Base-by-base conservation (phyloP, 1,140 invertebrate species). In the Anagrus nilaparvatae region DNA sequence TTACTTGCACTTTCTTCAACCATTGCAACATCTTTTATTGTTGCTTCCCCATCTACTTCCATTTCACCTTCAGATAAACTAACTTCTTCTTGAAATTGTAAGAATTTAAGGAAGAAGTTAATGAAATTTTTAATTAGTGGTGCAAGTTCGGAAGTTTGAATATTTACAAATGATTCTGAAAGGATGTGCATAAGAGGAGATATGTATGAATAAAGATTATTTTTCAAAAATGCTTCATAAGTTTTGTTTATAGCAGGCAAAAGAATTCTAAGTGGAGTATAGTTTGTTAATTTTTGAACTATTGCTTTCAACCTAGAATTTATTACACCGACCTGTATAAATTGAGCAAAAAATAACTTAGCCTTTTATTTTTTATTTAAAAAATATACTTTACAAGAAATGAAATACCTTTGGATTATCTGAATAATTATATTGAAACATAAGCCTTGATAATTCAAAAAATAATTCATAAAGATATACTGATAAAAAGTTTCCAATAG, bases 401-500 rank as follows among this genome's bases (percentile, higher is more conserved):
- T n/a, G n/a, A n/a, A n/a, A n/a, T 48, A 65, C 61, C 42, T 66
- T 69, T 3, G 58, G 51, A 53, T 68, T 48, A 20, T 64, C 61
- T 4, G 44, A 49, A 13, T 62, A 51, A 0, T 47, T 57, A 28
- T 70, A 64, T 14, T 60, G 37, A 4, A 56, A 72, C 18, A 65
- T 70, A 7, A 82, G 53, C 45, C 73, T 69, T 17, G 76, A 72
- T 12, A 87, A 58, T 44, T 79, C 76, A 3, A 66, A 70, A 1
- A 92, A 55, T 20, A 93, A 73, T 47, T 84, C 80, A 42, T 81
- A 73, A 21, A 93, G 61, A 62, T 91, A 93, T 1, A 86, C 80
- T 48, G 85, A 89, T 17, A 93, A 60, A 54, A 94, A 91, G 4
- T 82, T 65, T 0, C 84, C 78, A 17, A 92, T 54, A 16, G 79